Percentiles rank a stretch among this genome's conserved stretches.
Evolutionary conservation across 2,888 invertebrate genomes (phyloP).

Genomic region (Incurvaria masculella): DNA sequence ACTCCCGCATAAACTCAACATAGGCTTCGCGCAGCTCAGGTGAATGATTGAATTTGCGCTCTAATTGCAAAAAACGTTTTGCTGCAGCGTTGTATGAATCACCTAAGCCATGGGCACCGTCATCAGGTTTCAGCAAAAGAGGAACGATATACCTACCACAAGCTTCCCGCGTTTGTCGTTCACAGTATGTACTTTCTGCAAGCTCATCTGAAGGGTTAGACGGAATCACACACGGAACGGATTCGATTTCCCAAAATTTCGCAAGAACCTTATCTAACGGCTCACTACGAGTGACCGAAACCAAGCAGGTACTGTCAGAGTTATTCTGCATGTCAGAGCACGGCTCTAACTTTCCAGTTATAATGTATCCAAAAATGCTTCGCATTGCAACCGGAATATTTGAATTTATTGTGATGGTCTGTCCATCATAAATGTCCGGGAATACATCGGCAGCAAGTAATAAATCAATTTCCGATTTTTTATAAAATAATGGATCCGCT

Average conservation of each 20-base stretch:
- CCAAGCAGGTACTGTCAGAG: background rate
- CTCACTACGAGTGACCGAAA: constrained; percentile 1
- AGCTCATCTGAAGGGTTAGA: constrained; percentile 2
- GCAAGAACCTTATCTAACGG: constrained; percentile 3
- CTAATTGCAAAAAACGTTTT: background rate
- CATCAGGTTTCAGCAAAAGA: constrained; percentile 4
- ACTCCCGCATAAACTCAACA: constrained; percentile 11
- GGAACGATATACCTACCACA: constrained; percentile 9
- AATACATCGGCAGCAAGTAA: background rate
- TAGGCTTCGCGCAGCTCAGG: constrained; percentile 5
- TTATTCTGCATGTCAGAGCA: background rate
- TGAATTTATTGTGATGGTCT: background rate
- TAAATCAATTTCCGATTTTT: background rate
- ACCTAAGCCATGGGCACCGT: background rate
- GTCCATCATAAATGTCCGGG: background rate
- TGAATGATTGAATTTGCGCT: background rate
- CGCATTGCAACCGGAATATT: constrained; percentile 6
- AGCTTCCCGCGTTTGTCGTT: background rate
- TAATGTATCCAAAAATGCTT: constrained; percentile 8
- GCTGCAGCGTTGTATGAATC: background rate
- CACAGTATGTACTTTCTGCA: constrained; percentile 5
- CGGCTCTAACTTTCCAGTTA: constrained; percentile 4
- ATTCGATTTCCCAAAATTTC: constrained; percentile 10
- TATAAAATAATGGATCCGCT: background rate
- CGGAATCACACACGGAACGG: constrained; percentile 1